A percentile compares a stretch with the other conserved stretches of the same genome.
These are phyloP conservation scores for Boleophthalmus pectinirostris DNA, from an alignment of 2,113 vertebrate genomes.

Conservation along the genomic window DNA sequence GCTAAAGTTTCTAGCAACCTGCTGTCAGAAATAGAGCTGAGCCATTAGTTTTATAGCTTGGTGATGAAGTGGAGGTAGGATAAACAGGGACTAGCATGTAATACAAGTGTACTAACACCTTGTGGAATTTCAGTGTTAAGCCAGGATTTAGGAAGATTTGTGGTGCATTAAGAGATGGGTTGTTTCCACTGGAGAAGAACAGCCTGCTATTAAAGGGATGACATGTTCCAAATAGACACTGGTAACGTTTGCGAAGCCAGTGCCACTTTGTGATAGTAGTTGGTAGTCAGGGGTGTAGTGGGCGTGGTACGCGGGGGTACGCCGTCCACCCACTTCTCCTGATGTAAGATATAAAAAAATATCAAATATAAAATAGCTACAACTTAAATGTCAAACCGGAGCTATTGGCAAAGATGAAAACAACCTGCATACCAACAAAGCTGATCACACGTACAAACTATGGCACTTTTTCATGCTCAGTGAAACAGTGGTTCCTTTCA, in stretches of 20 bases:
- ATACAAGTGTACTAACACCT: conserved; percentile 15
- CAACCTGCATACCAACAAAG: no score
- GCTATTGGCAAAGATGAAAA: no score
- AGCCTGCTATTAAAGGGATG: background rate
- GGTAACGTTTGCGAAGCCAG: background rate
- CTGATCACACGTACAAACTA: no score
- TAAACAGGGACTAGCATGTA: background rate
- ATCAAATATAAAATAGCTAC: no score
- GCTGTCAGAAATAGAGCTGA: conserved; percentile 11
- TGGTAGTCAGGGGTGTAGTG: background rate
- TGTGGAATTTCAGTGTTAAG: conserved; percentile 9
- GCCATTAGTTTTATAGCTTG: conserved; percentile 13
- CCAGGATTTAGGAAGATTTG: conserved; percentile 7
- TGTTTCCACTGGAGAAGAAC: conserved; percentile 11
- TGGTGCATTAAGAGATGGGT: background rate
- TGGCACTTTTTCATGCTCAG: no score
- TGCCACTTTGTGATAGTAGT: background rate
- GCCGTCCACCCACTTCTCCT: no score
- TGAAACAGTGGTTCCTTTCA: no score
- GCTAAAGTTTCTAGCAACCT: background rate
- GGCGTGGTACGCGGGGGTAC: no score
- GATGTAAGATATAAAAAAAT: no score
- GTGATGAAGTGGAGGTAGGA: conserved; percentile 3
- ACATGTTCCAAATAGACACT: background rate
- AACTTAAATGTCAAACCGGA: no score